Evolutionary conservation across 2,113 vertebrate species (phyloP).

Genomic region (Kryptolebias marmoratus): DNA sequence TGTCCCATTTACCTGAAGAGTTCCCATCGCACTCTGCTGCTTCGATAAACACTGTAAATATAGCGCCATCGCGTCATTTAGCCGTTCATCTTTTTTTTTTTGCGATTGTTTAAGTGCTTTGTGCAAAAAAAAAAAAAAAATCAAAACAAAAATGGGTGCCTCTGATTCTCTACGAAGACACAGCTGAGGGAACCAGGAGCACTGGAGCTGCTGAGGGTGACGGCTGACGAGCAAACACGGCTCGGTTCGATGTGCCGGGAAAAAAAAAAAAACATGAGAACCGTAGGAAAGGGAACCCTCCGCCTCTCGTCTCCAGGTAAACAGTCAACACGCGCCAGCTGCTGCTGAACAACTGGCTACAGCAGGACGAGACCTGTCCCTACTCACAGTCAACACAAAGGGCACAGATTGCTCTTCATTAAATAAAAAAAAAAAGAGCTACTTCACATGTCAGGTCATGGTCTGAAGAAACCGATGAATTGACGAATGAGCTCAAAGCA

Average conservation of each 20-base stretch:
- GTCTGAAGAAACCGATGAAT: constrained; percentile 7
- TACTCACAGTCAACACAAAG: constrained; percentile 43
- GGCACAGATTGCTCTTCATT: constrained; percentile 36
- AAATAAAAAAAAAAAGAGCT: constrained; percentile 18
- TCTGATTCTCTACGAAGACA: constrained; percentile 38
- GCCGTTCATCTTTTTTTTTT: constrained; percentile 30
- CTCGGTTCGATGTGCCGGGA: constrained; percentile 51
- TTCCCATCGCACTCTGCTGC: constrained; percentile 2
- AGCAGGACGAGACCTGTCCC: constrained; percentile 27
- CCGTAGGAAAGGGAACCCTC: constrained; percentile 57
- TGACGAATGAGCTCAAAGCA: neutral
- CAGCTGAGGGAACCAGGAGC: constrained; percentile 39
- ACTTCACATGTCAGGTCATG: constrained; percentile 26
- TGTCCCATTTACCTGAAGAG: constrained; percentile 18
- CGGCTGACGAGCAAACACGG: constrained; percentile 49
- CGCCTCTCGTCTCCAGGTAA: constrained; percentile 38
- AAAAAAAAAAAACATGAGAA: constrained; percentile 62
- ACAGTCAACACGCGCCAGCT: constrained; percentile 62
- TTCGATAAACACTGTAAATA: constrained; percentile 58
- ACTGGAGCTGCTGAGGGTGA: constrained; percentile 2
- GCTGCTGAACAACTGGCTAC: constrained; percentile 56
- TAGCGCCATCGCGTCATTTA: constrained; percentile 39
- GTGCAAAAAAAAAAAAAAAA: constrained; percentile 65
- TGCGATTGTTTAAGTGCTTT: constrained; percentile 74
- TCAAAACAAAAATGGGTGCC: constrained; percentile 15